Evolutionary conservation across 1,140 invertebrate species (phyloP), one percentile per base, ranked within the genome.

Genomic region (Heliconius melpomene): DNA sequence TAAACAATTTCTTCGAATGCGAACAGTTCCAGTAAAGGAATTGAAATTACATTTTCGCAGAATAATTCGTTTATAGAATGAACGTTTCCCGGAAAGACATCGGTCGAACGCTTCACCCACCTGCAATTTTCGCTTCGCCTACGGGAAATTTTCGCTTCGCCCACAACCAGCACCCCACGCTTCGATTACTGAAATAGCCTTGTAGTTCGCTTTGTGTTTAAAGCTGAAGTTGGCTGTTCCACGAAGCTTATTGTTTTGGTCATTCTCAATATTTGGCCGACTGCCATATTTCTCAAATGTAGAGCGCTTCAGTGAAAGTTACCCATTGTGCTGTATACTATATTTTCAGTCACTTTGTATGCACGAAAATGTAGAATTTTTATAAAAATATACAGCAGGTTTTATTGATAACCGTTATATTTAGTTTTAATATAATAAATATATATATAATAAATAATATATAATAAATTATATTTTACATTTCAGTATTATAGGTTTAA

Each of bases 251-350:
- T 66, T 66, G 60, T 66, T 66, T 66, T 66, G 60, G 60, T 26
- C 60, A 29, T 66, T 66, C 60, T 66, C 60, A 66, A 66, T 66
- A 66, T 66, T 66, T 66, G 60, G 60, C 60, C 60, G 23, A 66
- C 60, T 66, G 60, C 60, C 60, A 66, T 66, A 29, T 66, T 29
- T 66, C 60, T n/a, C 60, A 66, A n/a, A 23, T 66, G 23, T 66
- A 66, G 60, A 66, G 26, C 60, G 26, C 60, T 29, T 66, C 13
- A 66, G 60, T 29, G 60, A 66, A 66, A 66, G 60, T 66, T 16
- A 29, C 26, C 60, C 13, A 66, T 66, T 66, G 72, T 73, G 32
- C 26, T 72, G 13, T 72, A n/a, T 72, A 36, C 60, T 66, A 66
- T 66, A 66, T 29, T 16, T 66, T 66, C 23, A 57, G n/a, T 23